Base-by-base conservation (phyloP, 2,113 vertebrate genomes). In the Excalfactoria chinensis region DNA sequence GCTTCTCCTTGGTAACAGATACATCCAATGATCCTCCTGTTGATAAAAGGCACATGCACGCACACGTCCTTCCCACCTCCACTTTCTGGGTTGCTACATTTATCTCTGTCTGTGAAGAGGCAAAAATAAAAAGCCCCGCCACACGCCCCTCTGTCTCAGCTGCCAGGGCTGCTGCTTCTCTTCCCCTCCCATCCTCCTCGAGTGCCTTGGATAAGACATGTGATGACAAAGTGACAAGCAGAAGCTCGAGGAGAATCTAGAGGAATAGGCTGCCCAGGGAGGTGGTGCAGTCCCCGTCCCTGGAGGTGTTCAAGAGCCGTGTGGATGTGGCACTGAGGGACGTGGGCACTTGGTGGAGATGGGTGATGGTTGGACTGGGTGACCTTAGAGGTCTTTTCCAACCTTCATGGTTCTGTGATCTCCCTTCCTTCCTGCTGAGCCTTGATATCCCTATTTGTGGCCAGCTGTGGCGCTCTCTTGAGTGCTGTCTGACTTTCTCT, bases 21-120 rank as follows among this genome's bases (percentile, higher is more conserved):
- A 68, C 87, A 92, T 96, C 94, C 93, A 95, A 94, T 96, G 93
- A 96, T 96, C 51, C 91, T 91, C n/a, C 70, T 43, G 78, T 80
- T 88, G 96, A 96, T 94, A 94, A 93, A 96, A 96, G 93, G 89
- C 95, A 96, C 95, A 93, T 96, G 94, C 87, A 95, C 93, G 74
- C 82, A 95, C 96, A 92, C 49, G 93, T 89, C 58, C 90, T 96
- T 93, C 81, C 94, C 89, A 92, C 94, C 81, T 87, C 94, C 95
- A 82, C 71, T 44, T 95, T 94, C 89, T 88, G 43, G 98, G 96
- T 97, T 96, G 98, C 97, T 97, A 94, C 96, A 97, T 96, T 98
- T 97, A 98, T 98, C 97, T 95, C 95, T 88, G 94, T 94, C 94
- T 96, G 94, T 53, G 93, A 93, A 58, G 75, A 85, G 64, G 68